Evolutionary conservation across 2,797 vertebrate genomes (phyloP), one percentile per base, ranked within the genome.

Genomic region (Spea hammondii): DNA sequence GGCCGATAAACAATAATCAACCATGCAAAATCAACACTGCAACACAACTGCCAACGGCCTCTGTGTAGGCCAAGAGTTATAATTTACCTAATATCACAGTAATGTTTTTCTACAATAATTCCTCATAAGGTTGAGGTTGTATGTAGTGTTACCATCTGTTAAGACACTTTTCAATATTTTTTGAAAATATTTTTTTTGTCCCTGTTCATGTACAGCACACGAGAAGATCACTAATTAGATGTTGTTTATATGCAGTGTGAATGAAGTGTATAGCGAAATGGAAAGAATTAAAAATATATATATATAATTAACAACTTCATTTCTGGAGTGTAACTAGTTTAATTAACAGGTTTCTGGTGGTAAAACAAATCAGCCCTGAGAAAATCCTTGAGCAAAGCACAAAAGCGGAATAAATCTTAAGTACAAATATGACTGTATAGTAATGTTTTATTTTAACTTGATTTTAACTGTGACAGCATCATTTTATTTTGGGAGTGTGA

Each of bases 171-270:
- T 46, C 55, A 44, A 14, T 45, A 13, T 65, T 76, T 84, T 79
- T 82, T 79, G 77, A 79, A 76, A n/a, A 10, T 9, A 10, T 4
- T 53, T 48, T 10, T 84, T 86, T 83, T 83, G 86, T 85, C 85
- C 77, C 83, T 76, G 82, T 83, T 83, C 51, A 50, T 72, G 55
- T 44, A 57, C 46, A 50, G 45, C 32, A 48, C 75, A 72, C 82
- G 84, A 84, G 85, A 85, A 72, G 55, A 76, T 88, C 72, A 60
- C 76, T 88, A 86, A 89, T 90, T 90, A 90, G 88, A 90, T 86
- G 77, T 74, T 86, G 85, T 87, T 87, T 84, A 85, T 89, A 89
- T 86, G 79, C 88, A 88, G 83, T 64, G 67, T 87, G 85, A 91
- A 91, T 91, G 86, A 89, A 85, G 80, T 85, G 73, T 82, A 86